Conservation (phyloP, 2,888 invertebrate species). For the Rugalucina vietnamica region DNA sequence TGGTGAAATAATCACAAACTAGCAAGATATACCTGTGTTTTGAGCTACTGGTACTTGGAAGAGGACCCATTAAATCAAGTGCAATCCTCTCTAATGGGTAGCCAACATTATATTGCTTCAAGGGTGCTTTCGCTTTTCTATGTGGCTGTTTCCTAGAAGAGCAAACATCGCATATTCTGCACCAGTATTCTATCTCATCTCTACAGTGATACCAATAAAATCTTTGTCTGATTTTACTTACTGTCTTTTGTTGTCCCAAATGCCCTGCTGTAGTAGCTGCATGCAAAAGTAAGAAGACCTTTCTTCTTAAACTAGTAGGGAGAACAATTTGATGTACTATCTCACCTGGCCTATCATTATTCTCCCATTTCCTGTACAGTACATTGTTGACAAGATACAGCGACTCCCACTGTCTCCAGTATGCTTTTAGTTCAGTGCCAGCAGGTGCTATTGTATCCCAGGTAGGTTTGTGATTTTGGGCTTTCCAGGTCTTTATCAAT, state of each 20-base stretch:
- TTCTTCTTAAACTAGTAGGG: neutral
- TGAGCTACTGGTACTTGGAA: neutral
- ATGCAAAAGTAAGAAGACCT: neutral
- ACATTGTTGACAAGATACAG: neutral
- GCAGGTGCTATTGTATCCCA: neutral
- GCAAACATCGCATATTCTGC: neutral
- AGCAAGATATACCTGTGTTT: neutral
- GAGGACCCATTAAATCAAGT: neutral
- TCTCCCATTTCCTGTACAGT: neutral
- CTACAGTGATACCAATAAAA: neutral
- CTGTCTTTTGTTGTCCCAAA: neutral
- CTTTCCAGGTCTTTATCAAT: neutral
- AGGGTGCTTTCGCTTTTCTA: no score
- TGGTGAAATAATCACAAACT: neutral
- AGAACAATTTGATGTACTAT: neutral
- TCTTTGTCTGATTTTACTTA: neutral
- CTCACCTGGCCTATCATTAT: neutral
- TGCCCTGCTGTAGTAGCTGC: neutral
- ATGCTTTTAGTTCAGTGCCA: neutral
- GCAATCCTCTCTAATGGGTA: neutral
- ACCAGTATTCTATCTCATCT: neutral
- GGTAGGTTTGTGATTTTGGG: neutral
- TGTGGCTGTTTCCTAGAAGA: neutral
- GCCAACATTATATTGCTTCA: constrained; percentile 1
- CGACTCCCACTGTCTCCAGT: neutral